Percentiles rank a stretch among this genome's conserved stretches.
phyloP scores from a whole-genome alignment of 2,888 invertebrate genomes.

The Sphaeridia pumilis region DNA sequence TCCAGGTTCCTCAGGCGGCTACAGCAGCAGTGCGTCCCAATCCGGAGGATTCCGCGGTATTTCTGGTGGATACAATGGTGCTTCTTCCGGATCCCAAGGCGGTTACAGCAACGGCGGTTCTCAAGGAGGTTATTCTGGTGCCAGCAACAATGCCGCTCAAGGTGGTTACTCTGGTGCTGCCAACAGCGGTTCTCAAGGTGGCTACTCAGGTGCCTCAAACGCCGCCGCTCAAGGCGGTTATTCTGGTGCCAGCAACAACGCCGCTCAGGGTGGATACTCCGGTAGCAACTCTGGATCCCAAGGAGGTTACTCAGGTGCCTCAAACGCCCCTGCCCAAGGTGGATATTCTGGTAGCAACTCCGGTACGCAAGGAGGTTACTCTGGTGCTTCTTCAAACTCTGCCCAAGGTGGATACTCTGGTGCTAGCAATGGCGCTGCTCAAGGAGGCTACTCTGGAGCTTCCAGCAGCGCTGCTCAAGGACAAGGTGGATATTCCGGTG shows the following conservation, averaged over 20 bases:
- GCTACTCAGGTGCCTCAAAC: not conserved
- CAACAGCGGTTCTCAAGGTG: not conserved
- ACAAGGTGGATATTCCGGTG: not conserved
- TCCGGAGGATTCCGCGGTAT: not conserved
- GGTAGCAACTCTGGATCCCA: not conserved
- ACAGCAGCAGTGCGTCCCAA: not conserved
- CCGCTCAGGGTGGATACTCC: not conserved
- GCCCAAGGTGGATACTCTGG: conserved; percentile 7
- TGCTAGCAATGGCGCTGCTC: no score
- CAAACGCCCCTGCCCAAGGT: not conserved
- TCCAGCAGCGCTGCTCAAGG: not conserved
- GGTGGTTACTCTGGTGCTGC: not conserved
- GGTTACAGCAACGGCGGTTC: no score
- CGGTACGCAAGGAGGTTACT: not conserved
- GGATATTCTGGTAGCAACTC: not conserved
- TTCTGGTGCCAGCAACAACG: no score
- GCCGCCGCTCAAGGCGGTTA: no score
- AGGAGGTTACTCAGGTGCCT: not conserved
- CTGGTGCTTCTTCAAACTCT: no score
- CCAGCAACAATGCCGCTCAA: no score
- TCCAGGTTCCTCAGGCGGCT: conserved; percentile 2
- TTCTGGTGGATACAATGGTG: conserved; percentile 5
- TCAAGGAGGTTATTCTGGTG: conserved; percentile 5
- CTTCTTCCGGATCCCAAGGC: not conserved
- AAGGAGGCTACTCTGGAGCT: not conserved